Base-by-base conservation (phyloP, 35 echinoderm and acorn worm genomes). In the Heliocidaris erythrogramma region DNA sequence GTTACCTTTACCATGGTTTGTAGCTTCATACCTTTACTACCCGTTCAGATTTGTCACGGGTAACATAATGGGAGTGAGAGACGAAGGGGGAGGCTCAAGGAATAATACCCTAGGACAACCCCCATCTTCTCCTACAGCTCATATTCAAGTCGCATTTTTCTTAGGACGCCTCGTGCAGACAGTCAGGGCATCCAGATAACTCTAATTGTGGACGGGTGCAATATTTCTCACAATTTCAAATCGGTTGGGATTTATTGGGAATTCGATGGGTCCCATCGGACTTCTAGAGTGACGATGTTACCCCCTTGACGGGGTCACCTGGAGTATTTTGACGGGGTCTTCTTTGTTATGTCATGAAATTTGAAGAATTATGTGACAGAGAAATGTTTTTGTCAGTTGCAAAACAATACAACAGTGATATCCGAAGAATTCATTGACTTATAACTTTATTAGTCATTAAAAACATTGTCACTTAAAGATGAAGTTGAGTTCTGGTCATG, bases 201-300 rank as follows among this genome's bases (percentile, higher is more conserved):
- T 92, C 90, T 92, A 92, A 92, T 92, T 92, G 91, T 48, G 13
- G 31, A 49, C 59, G 91, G 50, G 91, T 92, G 91, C 91, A 92
- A 92, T 13, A 92, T 92, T 92, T 92, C 91, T 92, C 91, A 92
- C 91, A 49, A 92, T 47, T 32, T n/a, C 16, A 78, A 89, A 89
- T 89, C 87, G 87, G 47, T 47, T 89, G 87, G 87, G 87, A 89
- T 47, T 89, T 78, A 78, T 78, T 89, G 47, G 47, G 87, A 89
- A 89, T 89, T 89, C 87, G 87, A 89, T 89, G 87, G 87, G 87
- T 89, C 87, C 87, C 87, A 47, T 13, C 12, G 29, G 87, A 89
- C 31, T 42, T 17, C 31, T 12, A 48, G 47, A 89, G 87, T 89
- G 87, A 89, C 87, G 87, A 17, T 32, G 32, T 48, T 89, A 89